Conservation (phyloP, 2,888 invertebrate genomes). For the Meganola albula region DNA sequence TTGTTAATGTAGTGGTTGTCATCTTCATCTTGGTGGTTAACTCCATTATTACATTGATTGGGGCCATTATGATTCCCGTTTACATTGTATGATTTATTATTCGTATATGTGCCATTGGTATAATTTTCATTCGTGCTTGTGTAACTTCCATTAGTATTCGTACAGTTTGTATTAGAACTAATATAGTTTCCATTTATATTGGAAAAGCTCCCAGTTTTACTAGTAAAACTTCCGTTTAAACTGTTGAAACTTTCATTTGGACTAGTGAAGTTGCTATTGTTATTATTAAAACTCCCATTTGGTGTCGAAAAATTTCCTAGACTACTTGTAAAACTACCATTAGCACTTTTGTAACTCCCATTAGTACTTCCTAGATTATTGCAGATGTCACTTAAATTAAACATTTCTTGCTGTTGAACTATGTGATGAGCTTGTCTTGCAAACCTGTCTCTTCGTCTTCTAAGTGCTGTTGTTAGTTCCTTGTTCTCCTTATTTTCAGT, state of each 20-base stretch:
- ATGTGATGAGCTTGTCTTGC: constrained; percentile 91
- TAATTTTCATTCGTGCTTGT: constrained; percentile 31
- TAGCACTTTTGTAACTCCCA: constrained; percentile 13
- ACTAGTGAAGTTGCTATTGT: constrained; percentile 20
- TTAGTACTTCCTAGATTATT: constrained; percentile 32
- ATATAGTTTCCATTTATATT: constrained; percentile 18
- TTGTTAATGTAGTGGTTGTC: constrained; percentile 39
- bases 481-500: constrained; percentile 70
- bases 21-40: constrained; percentile 42
- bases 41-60: constrained; percentile 27
- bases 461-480: constrained; percentile 88
- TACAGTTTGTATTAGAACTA: constrained; percentile 22
- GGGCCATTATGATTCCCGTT: constrained; percentile 25
- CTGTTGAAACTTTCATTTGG: constrained; percentile 17
- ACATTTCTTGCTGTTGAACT: constrained; percentile 85
- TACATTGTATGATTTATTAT: constrained; percentile 24
- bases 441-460: constrained; percentile 88
- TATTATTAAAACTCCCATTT: constrained; percentile 19
- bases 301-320: constrained; percentile 21
- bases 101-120: constrained; percentile 36
- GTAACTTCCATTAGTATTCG: constrained; percentile 29
- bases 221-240: constrained; percentile 16
- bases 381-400: constrained; percentile 48
- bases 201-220: constrained; percentile 14
- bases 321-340: constrained; percentile 14